Evolutionary conservation across 1,140 invertebrate species (phyloP).

Genomic region (Phenacoccus solenopsis): DNA sequence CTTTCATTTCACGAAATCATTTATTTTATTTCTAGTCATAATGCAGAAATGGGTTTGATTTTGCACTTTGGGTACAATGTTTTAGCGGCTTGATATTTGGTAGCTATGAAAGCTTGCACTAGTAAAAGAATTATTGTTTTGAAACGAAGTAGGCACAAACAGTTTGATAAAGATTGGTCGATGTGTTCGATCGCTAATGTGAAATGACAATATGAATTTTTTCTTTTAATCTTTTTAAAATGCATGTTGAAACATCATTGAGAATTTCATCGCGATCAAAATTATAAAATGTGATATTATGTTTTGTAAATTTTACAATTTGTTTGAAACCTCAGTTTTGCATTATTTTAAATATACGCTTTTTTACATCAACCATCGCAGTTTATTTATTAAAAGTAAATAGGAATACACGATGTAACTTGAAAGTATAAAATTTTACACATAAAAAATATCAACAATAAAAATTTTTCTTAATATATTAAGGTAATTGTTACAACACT

Average conservation of each 20-base stretch:
- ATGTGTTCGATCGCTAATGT: neutral
- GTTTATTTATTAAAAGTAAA: no score
- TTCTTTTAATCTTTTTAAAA: neutral
- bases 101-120: neutral
- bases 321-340: neutral
- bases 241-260: neutral
- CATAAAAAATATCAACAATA: no score
- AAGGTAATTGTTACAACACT: no score
- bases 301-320: conserved; percentile 5
- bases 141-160: no score
- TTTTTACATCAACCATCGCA: neutral
- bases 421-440: no score
- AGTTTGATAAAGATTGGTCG: neutral
- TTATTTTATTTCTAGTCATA: neutral
- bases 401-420: no score
- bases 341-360: conserved; percentile 12
- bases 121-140: neutral
- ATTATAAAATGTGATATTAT: conserved; percentile 9
- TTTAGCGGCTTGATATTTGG: neutral
- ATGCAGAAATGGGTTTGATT: neutral
- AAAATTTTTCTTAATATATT: no score
- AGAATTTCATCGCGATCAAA: conserved; percentile 6
- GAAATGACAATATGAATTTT: neutral
- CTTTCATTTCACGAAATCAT: no score
- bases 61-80: neutral